A percentile compares a stretch with the other conserved stretches of the same genome.
phyloP scores from a whole-genome alignment of 1,140 invertebrate genomes.

The Melitaea cinxia region DNA sequence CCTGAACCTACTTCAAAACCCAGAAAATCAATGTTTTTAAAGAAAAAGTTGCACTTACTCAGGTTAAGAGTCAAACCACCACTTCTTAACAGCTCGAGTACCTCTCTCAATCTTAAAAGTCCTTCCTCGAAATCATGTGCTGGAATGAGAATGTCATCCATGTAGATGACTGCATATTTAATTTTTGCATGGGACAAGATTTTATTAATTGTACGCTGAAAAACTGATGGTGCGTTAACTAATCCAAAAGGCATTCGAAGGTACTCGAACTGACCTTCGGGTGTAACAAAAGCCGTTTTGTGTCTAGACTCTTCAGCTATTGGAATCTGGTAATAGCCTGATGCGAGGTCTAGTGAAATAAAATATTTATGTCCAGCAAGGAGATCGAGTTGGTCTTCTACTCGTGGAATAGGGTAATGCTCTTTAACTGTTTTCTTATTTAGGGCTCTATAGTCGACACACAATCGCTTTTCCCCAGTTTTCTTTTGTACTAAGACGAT shows the following conservation, averaged over 20 bases:
- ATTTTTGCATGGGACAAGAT: not conserved
- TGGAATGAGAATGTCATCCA: not conserved
- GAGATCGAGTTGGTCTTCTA: not conserved
- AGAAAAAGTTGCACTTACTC: not conserved
- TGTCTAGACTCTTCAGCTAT: not conserved
- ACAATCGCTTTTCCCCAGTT: not conserved
- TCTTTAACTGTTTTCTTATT: not conserved
- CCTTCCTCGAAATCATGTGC: not conserved
- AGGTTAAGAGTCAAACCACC: not conserved
- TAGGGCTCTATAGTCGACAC: not conserved
- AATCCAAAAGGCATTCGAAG: not conserved
- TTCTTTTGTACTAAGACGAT: not conserved
- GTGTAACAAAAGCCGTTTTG: not conserved
- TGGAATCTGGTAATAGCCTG: not conserved
- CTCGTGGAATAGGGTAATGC: not conserved
- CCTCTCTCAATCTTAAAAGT: not conserved
- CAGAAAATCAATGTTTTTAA: not conserved
- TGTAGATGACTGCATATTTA: not conserved
- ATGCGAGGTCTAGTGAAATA: slow-evolving; percentile 1
- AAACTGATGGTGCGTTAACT: not conserved
- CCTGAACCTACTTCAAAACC: not conserved
- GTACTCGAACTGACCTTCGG: not conserved
- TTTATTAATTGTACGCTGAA: not conserved
- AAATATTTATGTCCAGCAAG: not conserved
- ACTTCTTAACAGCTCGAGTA: not conserved